Evolutionary conservation across 2,113 vertebrate species (phyloP), one percentile per base, ranked within the genome.

Genomic region (Boulengerochromis microlepis): DNA sequence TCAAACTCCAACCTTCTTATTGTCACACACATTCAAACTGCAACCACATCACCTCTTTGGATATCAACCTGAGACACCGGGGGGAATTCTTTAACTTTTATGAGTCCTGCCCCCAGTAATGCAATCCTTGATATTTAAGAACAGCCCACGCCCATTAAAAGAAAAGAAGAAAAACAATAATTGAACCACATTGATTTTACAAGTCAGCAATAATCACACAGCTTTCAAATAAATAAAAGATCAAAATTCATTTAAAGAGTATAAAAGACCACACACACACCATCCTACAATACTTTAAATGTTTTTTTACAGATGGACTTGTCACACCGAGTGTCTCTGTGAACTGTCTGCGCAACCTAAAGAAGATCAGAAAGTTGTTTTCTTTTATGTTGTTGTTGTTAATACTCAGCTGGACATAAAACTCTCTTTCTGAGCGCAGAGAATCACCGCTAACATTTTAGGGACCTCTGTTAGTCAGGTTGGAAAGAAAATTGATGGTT

Each of bases 11-110:
- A 24, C 83, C 74, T 50, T 80, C 86, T 85, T 83, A 61, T 83
- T 89, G 83, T 89, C 47, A 86, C 71, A 85, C 42, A 47, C 50
- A 81, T 83, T 78, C 85, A 82, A 84, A 35, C 81, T 81, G 18
- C 56, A 90, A 87, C 89, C 47, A 81, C 85, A 87, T 91, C 52
- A 94, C 87, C 87, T 78, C 80, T 87, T 53, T 38, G 59, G 74
- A 81, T 84, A 56, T 87, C 84, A 40, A 92, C 89, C 91, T 40
- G 66, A 89, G 86, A 92, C 87, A 22, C 42, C 82, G 16, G 87
- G 64, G 93, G 90, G 90, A 93, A 93, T 90, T 92, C 35, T 91
- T 47, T 52, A 52, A 78, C 74, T 78, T 93, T 35, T 83, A 90
- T 81, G 19, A 6, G 3, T 59, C 82, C 71, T 54, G 82, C 89